Evolutionary conservation across 2,113 vertebrate species (phyloP), one percentile per base, ranked within the genome.

Genomic region (Anser cygnoides): DNA sequence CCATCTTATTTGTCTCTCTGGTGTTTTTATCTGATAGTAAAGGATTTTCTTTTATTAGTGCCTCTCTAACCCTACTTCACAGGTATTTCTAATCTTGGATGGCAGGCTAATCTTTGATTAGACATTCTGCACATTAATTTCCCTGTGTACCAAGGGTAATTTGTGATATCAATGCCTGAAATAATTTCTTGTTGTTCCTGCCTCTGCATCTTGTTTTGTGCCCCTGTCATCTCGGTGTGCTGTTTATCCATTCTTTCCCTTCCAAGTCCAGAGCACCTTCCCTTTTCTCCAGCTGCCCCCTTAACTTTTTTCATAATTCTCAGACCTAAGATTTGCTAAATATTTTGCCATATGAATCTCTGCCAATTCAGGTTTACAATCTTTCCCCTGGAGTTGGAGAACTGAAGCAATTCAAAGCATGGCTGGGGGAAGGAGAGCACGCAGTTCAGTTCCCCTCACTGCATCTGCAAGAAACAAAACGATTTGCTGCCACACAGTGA

Each of bases 401-500:
- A 43, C 3, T 19, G 59, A 80, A 74, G 37, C 14, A 84, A 68
- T 58, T 50, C 31, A 72, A 92, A 87, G 23, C 70, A 72, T 0
- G 13, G 16, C n/a, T 78, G 57, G 37, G 29, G 57, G 67, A 94
- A 90, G 52, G 25, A 66, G 49, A 90, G 5, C 23, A 37, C 1
- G 0, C 3, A 0, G 62, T 78, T 92, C 54, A 29, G 33, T 81
- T 81, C 58, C 23, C 22, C 19, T 90, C 16, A 11, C 28, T 52
- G 19, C n/a, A 63, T 46, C 3, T 2, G 29, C 31, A 84, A 65
- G 65, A 93, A 82, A 75, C 28, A 92, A 75, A 90, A 87, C 44
- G 3, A 90, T 81, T 81, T 88, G 68, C 83, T 94, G 90, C 92
- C 88, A 86, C 83, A 84, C n/a, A 94, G 73, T 54, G 83, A 88